phyloP scores from a whole-genome alignment of 1,140 invertebrate genomes.

The Leptoteleia sp. region DNA sequence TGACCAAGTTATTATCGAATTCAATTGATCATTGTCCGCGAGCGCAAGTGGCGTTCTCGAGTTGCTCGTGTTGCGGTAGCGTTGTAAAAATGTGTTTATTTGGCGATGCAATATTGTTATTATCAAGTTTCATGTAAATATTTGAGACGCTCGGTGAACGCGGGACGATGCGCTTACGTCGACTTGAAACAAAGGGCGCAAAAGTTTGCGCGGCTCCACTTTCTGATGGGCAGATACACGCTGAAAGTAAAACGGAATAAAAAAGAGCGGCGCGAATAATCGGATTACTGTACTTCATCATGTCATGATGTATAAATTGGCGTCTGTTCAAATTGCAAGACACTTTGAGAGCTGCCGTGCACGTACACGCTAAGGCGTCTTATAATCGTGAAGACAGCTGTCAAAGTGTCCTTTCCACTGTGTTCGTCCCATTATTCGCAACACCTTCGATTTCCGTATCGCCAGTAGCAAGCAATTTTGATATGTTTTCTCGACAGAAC shows the following conservation, averaged over 20 bases:
- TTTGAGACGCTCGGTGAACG: no score
- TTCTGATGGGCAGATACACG: constrained; percentile 17
- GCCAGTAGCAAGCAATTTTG: background rate
- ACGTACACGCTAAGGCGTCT: constrained; percentile 31
- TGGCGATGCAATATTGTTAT: constrained; percentile 5
- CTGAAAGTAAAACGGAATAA: constrained; percentile 7
- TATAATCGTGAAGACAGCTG: constrained; percentile 53
- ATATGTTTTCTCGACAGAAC: constrained; percentile 8
- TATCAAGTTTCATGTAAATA: constrained; percentile 11
- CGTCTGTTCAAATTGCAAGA: constrained; percentile 32
- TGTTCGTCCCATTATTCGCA: constrained; percentile 12
- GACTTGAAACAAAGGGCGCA: constrained; percentile 4
- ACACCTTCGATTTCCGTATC: no score
- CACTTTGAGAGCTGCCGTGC: constrained; percentile 50
- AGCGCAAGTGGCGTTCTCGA: constrained; percentile 4
- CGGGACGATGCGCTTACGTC: no score
- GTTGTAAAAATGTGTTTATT: constrained; percentile 17
- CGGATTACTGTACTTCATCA: constrained; percentile 50
- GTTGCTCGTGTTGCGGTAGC: background rate
- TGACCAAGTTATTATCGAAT: constrained; percentile 12
- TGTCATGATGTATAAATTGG: constrained; percentile 41
- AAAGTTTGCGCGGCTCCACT: constrained; percentile 10
- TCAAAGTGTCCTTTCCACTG: constrained; percentile 37
- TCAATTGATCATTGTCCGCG: background rate
- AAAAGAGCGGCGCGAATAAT: constrained; percentile 35